phyloP scores from a whole-genome alignment of 1,140 invertebrate genomes.

The Rhopalosiphum maidis region DNA sequence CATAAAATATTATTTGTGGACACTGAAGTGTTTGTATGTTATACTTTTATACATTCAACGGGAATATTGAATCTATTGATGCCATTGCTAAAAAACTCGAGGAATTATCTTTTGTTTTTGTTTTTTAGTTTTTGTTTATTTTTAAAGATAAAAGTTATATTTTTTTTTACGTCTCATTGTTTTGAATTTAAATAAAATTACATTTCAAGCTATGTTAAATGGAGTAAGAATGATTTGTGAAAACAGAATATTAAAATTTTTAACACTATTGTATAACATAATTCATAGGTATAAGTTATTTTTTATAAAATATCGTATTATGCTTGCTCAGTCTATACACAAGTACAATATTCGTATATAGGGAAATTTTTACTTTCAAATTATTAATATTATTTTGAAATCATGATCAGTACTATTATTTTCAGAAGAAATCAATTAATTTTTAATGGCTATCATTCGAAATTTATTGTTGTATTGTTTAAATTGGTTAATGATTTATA shows the following conservation, averaged over 20 bases:
- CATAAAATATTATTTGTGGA: not conserved
- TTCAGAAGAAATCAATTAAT: too few species aligned
- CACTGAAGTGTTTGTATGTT: not conserved
- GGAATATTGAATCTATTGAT: not conserved
- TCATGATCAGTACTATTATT: too few species aligned
- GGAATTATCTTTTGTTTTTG: not conserved
- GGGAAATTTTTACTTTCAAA: too few species aligned
- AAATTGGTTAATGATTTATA: not conserved
- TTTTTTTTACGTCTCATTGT: not conserved
- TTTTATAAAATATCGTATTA: not conserved
- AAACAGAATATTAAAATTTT: not conserved
- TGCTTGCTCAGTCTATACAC: not conserved
- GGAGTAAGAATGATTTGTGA: constrained; percentile 8
- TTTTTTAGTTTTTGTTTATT: constrained; percentile 1
- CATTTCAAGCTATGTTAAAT: constrained; percentile 17
- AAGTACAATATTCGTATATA: not conserved
- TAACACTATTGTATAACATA: not conserved
- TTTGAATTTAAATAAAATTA: constrained; percentile 2
- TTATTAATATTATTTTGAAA: too few species aligned
- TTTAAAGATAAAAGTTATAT: not conserved
- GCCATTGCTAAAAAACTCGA: not conserved
- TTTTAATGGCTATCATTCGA: too few species aligned
- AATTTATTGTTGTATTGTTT: not conserved
- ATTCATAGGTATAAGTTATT: not conserved
- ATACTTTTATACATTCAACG: not conserved